Base-by-base conservation (phyloP, 1,140 invertebrate species). In the Carposina sasakii region DNA sequence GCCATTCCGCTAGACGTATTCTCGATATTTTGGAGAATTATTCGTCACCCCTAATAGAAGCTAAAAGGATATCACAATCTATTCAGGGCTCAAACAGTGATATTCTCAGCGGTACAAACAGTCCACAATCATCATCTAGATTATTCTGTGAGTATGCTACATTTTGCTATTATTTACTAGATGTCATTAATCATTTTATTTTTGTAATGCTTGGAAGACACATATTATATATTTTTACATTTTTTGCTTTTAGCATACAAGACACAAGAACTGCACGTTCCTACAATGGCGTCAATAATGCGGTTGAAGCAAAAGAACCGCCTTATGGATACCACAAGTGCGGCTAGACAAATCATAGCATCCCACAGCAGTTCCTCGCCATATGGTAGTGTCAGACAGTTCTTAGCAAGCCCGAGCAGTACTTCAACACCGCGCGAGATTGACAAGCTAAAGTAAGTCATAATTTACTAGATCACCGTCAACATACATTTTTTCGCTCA, bases 1-100 rank as follows among this genome's bases (percentile, higher is more conserved):
- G 81, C 39, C 52, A 66, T 48, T 91, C 92, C 2, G 89, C 92
- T 0, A 87, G 88, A 44, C 86, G 89, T 51, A 91, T 94, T 47
- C 76, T 93, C 48, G 89, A 92, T 54, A 85, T 93, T 23, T 71
- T 94, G 19, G 91, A 93, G 67, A 88, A 91, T 48, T 93, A 91
- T 66, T 90, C 91, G 0, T 91, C 92, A 1, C 91, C 92, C 1
- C 76, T 93, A 42, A 86, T 85, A n/a, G 91, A 93, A 67, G 91
- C 89, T 16, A 91, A 89, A 60, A 90, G 91, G 59, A 91, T 92
- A 65, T 90, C 91, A n/a, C 68, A 62, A 13, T 60, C 45, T 46
- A n/a, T 52, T 28, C 54, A 45, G 1, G 21, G 31, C 19, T 22
- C 44, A 21, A 55, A 28, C 1, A 59, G 37, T 23, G 49, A 16